phyloP scores from a whole-genome alignment of 2,113 vertebrate genomes.

The Corythoichthys haematopterus region DNA sequence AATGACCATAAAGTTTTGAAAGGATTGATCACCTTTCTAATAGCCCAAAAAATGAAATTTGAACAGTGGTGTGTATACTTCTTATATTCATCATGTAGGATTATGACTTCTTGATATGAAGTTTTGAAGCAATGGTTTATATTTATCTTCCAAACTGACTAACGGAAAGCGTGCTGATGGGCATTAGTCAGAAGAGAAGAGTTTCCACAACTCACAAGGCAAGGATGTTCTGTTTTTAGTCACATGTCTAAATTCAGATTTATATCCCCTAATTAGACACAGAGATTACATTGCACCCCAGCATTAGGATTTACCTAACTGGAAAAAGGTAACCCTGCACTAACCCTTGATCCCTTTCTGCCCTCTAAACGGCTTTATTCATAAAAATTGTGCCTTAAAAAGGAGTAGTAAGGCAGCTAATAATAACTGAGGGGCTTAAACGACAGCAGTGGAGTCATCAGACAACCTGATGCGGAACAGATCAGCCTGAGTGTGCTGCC shows the following conservation, averaged over 20 bases:
- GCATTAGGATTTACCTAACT: conserved; percentile 43
- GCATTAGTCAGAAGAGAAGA: conserved; percentile 29
- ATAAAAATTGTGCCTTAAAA: conserved; percentile 62
- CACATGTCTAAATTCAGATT: conserved; percentile 38
- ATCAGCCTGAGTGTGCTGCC: conserved; percentile 50
- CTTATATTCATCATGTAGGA: not conserved
- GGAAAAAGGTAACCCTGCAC: conserved; percentile 47
- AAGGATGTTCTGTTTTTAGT: conserved; percentile 48
- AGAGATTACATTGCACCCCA: conserved; percentile 32
- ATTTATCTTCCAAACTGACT: conserved; percentile 41
- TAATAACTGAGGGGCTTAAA: conserved; percentile 64
- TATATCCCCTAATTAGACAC: conserved; percentile 50
- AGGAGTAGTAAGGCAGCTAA: conserved; percentile 64
- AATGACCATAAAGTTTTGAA: not conserved
- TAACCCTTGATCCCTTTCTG: conserved; percentile 50
- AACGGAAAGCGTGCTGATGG: conserved; percentile 12
- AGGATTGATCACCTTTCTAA: not conserved
- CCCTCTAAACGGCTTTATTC: conserved; percentile 56
- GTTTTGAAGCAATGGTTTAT: conserved; percentile 15
- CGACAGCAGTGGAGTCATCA: conserved; percentile 57
- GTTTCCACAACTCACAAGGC: conserved; percentile 49
- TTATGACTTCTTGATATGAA: not conserved
- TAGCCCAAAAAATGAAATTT: not conserved
- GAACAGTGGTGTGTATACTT: not conserved
- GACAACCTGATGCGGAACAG: conserved; percentile 56